These are phyloP conservation scores for Stramonita haemastoma DNA, from an alignment of 2,888 invertebrate species.

Conservation along the genomic window DNA sequence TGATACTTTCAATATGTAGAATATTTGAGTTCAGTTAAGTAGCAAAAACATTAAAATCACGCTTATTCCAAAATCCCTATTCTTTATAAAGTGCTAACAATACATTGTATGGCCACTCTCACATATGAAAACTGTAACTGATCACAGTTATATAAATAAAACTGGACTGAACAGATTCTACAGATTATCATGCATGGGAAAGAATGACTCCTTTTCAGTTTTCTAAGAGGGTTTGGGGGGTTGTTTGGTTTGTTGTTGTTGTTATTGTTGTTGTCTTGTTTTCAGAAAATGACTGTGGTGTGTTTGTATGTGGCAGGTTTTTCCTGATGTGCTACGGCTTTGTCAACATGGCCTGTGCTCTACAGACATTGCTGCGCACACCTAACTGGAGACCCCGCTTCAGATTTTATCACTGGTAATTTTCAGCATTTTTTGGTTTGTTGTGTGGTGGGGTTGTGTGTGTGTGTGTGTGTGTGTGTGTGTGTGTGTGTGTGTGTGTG, in stretches of 20 bases:
- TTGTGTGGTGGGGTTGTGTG: background rate
- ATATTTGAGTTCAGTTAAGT: too few species aligned
- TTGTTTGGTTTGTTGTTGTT: background rate
- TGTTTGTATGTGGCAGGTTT: constrained; percentile 81
- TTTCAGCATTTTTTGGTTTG: background rate
- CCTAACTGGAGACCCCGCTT: constrained; percentile 99
- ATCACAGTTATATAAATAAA: too few species aligned
- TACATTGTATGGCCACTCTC: too few species aligned
- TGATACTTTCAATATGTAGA: too few species aligned
- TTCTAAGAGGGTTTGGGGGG: background rate
- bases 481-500: background rate
- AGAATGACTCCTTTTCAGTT: background rate
- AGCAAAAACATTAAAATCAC: too few species aligned
- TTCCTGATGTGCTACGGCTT: constrained; percentile 99
- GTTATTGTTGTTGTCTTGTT: background rate
- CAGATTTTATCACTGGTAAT: constrained; percentile 97
- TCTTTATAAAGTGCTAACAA: too few species aligned
- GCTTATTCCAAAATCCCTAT: too few species aligned
- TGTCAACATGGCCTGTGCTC: constrained; percentile 98
- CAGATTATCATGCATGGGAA: background rate
- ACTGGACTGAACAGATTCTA: background rate
- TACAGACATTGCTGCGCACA: constrained; percentile 92
- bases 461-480: background rate
- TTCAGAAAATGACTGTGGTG: background rate
- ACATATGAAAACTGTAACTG: too few species aligned